Evolutionary conservation across 2,888 invertebrate species (phyloP).

Genomic region (Agrochola macilenta): DNA sequence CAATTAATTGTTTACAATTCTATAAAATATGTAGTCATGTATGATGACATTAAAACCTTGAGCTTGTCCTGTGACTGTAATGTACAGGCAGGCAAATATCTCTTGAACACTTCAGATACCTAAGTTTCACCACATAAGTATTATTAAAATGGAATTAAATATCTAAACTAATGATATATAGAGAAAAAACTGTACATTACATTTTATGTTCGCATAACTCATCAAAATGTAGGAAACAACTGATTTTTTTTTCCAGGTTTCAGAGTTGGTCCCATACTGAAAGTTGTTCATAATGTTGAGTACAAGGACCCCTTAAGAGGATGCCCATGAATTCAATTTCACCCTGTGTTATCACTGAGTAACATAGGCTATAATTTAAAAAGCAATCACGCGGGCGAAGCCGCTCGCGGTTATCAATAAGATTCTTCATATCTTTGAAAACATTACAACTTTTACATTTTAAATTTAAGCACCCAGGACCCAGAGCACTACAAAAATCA

Average conservation of each 20-base stretch:
- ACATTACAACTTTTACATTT: not conserved
- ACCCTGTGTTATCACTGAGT: too few relatives aligned
- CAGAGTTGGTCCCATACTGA: too few relatives aligned
- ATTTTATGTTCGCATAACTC: too few relatives aligned
- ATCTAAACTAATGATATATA: too few relatives aligned
- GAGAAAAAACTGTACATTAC: too few relatives aligned
- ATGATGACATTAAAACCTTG: conserved; percentile 39
- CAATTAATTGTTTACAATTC: conserved; percentile 48
- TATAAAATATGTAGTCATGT: conserved; percentile 34
- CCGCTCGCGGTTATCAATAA: not conserved
- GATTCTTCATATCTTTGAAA: not conserved
- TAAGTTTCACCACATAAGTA: not conserved
- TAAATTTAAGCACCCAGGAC: conserved; percentile 1
- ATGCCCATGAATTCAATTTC: too few relatives aligned
- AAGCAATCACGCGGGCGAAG: too few relatives aligned
- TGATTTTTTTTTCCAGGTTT: too few relatives aligned
- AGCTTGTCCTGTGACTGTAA: conserved; percentile 31
- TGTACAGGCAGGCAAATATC: conserved; percentile 7
- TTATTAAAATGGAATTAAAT: not conserved
- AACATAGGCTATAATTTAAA: too few relatives aligned
- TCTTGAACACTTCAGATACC: conserved; percentile 34
- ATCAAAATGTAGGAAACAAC: too few relatives aligned
- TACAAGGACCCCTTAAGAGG: too few relatives aligned
- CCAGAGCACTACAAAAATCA: not conserved
- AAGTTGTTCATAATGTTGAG: too few relatives aligned